A percentile compares a stretch with the other conserved stretches of the same genome.
These are phyloP conservation scores for Phrynosoma blainvillii DNA, from an alignment of 2,113 vertebrate genomes.

Conservation along the genomic window DNA sequence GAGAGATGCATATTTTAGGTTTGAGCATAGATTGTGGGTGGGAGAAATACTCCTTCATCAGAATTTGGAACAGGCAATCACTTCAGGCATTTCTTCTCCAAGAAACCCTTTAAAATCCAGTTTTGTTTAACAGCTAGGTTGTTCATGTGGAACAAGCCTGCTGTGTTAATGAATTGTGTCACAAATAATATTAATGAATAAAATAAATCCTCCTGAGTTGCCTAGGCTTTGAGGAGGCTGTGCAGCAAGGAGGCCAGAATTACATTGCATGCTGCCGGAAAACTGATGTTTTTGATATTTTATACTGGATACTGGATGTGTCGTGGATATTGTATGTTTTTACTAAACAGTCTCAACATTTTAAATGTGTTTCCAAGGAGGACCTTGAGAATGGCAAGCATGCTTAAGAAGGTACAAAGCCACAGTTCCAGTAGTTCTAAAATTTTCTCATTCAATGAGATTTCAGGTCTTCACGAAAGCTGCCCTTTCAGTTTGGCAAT, in stretches of 20 bases:
- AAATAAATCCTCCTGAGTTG: neutral
- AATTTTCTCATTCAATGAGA: neutral
- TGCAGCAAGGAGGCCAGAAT: neutral
- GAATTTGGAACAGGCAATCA: slow-evolving; percentile 37
- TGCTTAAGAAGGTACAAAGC: neutral
- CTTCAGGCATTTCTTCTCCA: slow-evolving; percentile 21
- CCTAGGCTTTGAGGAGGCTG: neutral
- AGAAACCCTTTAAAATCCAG: slow-evolving; percentile 14
- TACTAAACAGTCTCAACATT: slow-evolving; percentile 33
- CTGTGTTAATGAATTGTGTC: slow-evolving; percentile 31
- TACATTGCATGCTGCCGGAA: neutral
- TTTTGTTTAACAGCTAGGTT: neutral
- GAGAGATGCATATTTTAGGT: slow-evolving; percentile 45
- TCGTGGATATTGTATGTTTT: neutral
- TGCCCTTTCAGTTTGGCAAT: neutral
- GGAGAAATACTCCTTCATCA: neutral
- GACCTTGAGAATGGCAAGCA: neutral
- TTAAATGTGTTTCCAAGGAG: neutral
- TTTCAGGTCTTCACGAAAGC: neutral
- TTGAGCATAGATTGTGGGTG: slow-evolving; percentile 26
- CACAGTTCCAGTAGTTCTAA: neutral
- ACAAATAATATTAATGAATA: slow-evolving; percentile 28
- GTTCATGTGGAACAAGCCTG: slow-evolving; percentile 31
- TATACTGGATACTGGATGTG: neutral
- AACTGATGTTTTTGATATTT: slow-evolving; percentile 11